phyloP scores from a whole-genome alignment of 1,140 invertebrate species.

The Halictus rubicundus region DNA sequence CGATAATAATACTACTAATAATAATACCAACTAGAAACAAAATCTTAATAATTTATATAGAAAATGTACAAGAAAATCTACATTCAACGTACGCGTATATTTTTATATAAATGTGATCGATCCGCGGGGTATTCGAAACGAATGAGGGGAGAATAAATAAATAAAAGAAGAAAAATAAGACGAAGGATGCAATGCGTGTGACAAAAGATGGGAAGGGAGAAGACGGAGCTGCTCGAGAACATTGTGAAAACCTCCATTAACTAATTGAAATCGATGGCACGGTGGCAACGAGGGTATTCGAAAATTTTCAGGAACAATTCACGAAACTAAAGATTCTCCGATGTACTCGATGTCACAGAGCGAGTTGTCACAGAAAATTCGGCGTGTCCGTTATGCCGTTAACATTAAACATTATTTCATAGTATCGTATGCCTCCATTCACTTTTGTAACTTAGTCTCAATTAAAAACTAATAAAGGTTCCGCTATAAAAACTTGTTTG shows the following conservation, averaged over 20 bases:
- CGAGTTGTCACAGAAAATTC: not conserved
- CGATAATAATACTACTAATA: slow-evolving; percentile 37
- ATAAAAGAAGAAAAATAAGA: slow-evolving; percentile 45
- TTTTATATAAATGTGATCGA: slow-evolving; percentile 58
- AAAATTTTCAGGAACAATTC: slow-evolving; percentile 25
- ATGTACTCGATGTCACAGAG: not conserved
- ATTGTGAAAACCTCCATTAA: not conserved
- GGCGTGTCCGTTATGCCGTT: not conserved
- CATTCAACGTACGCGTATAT: slow-evolving; percentile 77
- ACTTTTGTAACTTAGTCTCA: not conserved
- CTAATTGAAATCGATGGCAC: not conserved
- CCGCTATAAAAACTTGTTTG: slow-evolving; percentile 4
- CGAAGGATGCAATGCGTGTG: not conserved
- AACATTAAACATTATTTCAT: not conserved
- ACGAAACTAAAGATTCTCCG: not conserved
- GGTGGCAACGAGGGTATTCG: slow-evolving; percentile 3
- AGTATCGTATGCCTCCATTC: slow-evolving; percentile 3
- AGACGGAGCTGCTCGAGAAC: slow-evolving; percentile 40
- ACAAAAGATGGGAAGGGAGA: slow-evolving; percentile 6
- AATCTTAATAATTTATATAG: slow-evolving; percentile 78
- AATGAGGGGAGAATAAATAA: slow-evolving; percentile 62
- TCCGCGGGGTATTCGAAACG: slow-evolving; percentile 41
- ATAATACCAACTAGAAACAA: slow-evolving; percentile 63
- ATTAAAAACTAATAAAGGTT: not conserved
- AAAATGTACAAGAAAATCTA: slow-evolving; percentile 80